Evolutionary conservation across 2,113 vertebrate genomes (phyloP).

Genomic region (Sturnus vulgaris): DNA sequence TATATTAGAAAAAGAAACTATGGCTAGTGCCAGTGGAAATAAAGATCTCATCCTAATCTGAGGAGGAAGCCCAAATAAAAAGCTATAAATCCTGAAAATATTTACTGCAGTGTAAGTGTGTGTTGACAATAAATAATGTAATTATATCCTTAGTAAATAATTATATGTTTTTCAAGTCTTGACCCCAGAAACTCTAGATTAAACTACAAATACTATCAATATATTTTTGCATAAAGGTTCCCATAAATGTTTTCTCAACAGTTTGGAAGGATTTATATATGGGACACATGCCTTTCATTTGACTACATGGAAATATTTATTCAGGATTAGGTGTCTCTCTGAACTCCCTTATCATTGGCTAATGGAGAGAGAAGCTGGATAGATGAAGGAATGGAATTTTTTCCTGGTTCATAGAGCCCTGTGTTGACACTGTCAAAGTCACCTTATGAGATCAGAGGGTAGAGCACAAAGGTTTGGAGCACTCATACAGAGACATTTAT

Average conservation of each 20-base stretch:
- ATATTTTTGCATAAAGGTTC: neutral
- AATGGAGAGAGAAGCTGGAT: neutral
- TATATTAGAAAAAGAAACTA: neutral
- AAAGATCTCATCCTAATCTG: neutral
- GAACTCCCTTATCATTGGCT: neutral
- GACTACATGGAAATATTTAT: neutral
- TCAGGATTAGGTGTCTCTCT: neutral
- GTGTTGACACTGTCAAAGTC: neutral
- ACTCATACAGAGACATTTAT: neutral
- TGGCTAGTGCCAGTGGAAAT: neutral
- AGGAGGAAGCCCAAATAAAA: neutral
- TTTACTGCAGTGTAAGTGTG: neutral
- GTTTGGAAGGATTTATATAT: neutral
- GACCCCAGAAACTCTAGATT: neutral
- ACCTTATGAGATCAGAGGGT: neutral
- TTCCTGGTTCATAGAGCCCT: neutral
- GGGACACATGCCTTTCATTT: neutral
- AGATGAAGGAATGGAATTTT: neutral
- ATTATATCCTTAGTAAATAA: neutral
- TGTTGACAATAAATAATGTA: neutral
- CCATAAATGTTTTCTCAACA: neutral
- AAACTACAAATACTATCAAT: neutral
- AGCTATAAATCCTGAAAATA: neutral
- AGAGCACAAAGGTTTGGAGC: neutral
- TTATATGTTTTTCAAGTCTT: neutral